Evolutionary conservation across 2,113 vertebrate species (phyloP), one percentile per base, ranked within the genome.

Genomic region (Thalassoma bifasciatum): DNA sequence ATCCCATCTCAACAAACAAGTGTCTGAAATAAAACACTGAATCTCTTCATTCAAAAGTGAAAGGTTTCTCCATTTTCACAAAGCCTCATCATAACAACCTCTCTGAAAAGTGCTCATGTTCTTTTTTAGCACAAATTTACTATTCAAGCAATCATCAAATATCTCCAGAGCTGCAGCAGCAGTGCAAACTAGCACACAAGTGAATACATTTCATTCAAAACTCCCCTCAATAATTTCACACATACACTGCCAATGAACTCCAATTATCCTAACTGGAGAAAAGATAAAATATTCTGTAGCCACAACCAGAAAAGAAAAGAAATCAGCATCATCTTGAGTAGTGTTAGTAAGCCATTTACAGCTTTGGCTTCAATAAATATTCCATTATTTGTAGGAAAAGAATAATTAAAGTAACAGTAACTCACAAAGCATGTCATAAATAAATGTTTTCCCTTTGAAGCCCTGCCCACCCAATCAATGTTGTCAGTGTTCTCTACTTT

Each of bases 401-500:
- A 81, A 77, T 50, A 84, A 64, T 72, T 65, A 78, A 86, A 85
- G 77, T 37, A 82, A 86, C 57, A 79, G 63, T 56, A 84, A 86
- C 65, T 81, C 75, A 75, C 47, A 83, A 86, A 85, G 87, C 81
- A 79, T 75, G 67, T 81, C 72, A 82, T 92, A 91, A 92, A 93
- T 90, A 90, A 60, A 14, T 63, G 53, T 67, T 64, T 75, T 78
- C 91, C 89, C 88, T 85, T 56, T 66, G 50, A 78, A 77, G 61
- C 50, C 84, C 71, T 34, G 0, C 51, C 66, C 64, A 56, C 76
- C 34, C 42, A 73, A 75, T 75, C 92, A 90, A 90, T 88, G 0
- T 94, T 86, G 85, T 89, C 93, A 94, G 94, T 93, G 91, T 91
- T 90, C 53, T 80, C 79, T 90, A 89, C 83, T 87, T 79, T 65